Base-by-base conservation (phyloP, 2,797 vertebrate genomes). In the Pogonophryne albipinna region DNA sequence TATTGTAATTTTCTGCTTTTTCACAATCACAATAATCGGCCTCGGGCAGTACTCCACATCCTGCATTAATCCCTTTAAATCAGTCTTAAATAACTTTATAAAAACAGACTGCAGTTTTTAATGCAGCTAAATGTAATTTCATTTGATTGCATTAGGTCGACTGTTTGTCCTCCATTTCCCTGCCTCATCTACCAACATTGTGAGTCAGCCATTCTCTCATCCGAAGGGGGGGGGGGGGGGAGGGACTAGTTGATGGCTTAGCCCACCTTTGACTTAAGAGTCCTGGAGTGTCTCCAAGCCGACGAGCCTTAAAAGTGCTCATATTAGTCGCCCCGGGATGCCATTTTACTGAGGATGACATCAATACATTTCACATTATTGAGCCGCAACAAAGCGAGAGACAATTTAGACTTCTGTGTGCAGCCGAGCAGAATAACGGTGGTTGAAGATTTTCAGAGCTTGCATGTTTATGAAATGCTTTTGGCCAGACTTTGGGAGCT, bases 141-240 rank as follows among this genome's bases (percentile, higher is more conserved):
- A 82, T 51, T 49, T 77, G 79, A 92, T 89, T 92, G 87, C 86
- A 92, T 93, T 91, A 90, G 84, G 52, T 85, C 16, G 72, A 46
- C 79, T 38, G 82, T 38, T 80, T 71, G 77, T 91, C 84, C 85
- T 87, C 89, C 88, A 91, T 91, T 87, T 89, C 76, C 68, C 89
- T 72, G 85, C 84, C 85, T 89, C 84, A 86, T 87, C 87, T 85
- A 82, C 82, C 82, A 73, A 75, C 82, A 67, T 76, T 78, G 87
- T 93, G 90, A 94, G 87, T 91, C 92, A 93, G 92, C 88, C 89
- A 76, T 92, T 92, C 88, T 86, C 78, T 89, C 90, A 90, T 90
- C 85, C 66, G 10, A 23, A 2, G 27, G 14, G 8, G 17, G 10
- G 46, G 61, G 45, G 70, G 2, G 27, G 14, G 8, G 17, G 10